Percentiles rank a stretch among this genome's conserved stretches.
These are phyloP conservation scores for Diachasmimorpha longicaudata DNA, from an alignment of 1,140 invertebrate genomes.

Conservation along the genomic window DNA sequence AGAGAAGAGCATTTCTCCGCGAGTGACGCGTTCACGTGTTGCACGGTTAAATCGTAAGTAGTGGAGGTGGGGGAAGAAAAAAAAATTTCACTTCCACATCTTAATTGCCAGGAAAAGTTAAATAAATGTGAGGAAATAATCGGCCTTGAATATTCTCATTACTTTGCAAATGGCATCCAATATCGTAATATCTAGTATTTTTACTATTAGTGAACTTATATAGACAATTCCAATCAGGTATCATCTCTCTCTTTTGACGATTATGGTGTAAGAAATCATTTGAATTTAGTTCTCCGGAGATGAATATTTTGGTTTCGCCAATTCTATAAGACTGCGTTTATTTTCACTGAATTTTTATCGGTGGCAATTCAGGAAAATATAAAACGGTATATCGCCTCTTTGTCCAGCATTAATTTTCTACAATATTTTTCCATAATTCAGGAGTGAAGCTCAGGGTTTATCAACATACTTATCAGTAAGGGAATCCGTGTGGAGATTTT, in stretches of 20 bases:
- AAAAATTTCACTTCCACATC: not conserved
- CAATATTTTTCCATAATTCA: too few relatives aligned
- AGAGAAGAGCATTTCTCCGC: conserved; percentile 15
- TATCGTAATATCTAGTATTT: not conserved
- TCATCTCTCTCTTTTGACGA: not conserved
- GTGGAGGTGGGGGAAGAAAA: not conserved
- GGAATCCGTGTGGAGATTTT: too few relatives aligned
- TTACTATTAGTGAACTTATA: conserved; percentile 1
- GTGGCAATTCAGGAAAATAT: not conserved
- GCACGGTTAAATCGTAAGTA: conserved; percentile 47
- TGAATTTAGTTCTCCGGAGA: not conserved
- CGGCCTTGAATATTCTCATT: not conserved
- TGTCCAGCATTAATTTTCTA: not conserved
- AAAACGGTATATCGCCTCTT: not conserved
- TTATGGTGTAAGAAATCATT: not conserved
- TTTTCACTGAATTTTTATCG: conserved; percentile 31
- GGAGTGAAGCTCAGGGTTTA: too few relatives aligned
- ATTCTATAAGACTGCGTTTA: conserved; percentile 53
- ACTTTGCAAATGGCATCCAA: not conserved
- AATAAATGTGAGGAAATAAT: not conserved
- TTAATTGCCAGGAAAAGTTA: not conserved
- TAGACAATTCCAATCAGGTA: not conserved
- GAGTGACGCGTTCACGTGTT: conserved; percentile 47
- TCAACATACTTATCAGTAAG: too few relatives aligned
- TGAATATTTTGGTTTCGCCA: conserved; percentile 30